Evolutionary conservation across 2,797 vertebrate genomes (phyloP).

Genomic region (Cheirogaleus major): DNA sequence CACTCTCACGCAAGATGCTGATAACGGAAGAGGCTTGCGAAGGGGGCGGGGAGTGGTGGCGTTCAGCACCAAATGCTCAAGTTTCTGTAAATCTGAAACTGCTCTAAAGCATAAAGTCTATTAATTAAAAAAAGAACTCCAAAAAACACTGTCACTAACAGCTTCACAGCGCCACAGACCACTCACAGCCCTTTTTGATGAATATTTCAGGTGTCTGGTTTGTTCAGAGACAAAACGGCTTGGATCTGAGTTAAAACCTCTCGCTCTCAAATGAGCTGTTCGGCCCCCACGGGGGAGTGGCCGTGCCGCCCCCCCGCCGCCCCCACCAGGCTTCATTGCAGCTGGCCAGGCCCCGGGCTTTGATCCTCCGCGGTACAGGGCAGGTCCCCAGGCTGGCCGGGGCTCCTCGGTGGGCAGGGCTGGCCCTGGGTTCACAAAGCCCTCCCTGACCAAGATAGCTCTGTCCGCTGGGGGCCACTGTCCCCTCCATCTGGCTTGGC

Average conservation of each 20-base stretch:
- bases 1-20: rapidly evolving
- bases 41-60: rapidly evolving
- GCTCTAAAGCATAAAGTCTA: too few species aligned
- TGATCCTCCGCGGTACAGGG: background rate
- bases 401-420: background rate
- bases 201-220: conserved; percentile 64
- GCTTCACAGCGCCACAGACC: background rate
- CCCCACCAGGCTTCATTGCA: background rate
- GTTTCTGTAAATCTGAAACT: background rate
- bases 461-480: background rate
- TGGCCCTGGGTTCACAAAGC: background rate
- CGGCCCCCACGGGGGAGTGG: background rate
- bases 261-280: background rate
- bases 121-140: background rate
- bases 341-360: background rate
- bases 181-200: conserved; percentile 52
- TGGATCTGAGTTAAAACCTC: conserved; percentile 43
- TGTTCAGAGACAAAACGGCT: conserved; percentile 56
- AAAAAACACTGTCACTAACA: background rate
- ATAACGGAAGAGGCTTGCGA: rapidly evolving
- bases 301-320: rapidly evolving
- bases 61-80: background rate
- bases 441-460: conserved; percentile 37
- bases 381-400: background rate
- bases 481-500: background rate